phyloP scores from a whole-genome alignment of 1,140 invertebrate species.

The Lysiphlebus fabarum region DNA sequence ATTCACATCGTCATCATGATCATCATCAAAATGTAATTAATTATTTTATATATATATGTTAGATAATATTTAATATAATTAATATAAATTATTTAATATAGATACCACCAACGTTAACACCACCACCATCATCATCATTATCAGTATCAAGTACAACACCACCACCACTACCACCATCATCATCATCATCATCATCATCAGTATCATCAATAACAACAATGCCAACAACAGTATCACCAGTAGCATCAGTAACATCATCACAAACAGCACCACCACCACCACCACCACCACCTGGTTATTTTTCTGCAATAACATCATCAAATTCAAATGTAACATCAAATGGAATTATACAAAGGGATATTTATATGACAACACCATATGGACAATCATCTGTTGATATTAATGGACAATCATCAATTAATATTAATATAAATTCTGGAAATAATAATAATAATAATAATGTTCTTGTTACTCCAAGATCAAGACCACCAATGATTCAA shows the following conservation, averaged over 20 bases:
- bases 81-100: constrained; percentile 4
- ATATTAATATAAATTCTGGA: constrained; percentile 19
- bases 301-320: constrained; percentile 37
- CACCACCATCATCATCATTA: constrained; percentile 17
- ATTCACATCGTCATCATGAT: constrained; percentile 32
- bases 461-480: constrained; percentile 57
- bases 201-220: constrained; percentile 30
- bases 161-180: constrained; percentile 24
- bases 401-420: constrained; percentile 26
- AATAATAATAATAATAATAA: constrained; percentile 50
- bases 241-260: constrained; percentile 26
- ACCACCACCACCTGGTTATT: constrained; percentile 37
- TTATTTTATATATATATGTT: no score
- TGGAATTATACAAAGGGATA: constrained; percentile 38
- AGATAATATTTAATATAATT: no score
- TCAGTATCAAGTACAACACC: constrained; percentile 31
- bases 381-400: constrained; percentile 36
- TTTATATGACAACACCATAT: constrained; percentile 42
- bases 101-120: constrained; percentile 26
- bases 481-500: constrained; percentile 70
- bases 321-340: constrained; percentile 31
- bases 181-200: constrained; percentile 14
- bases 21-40: constrained; percentile 28
- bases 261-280: constrained; percentile 26
- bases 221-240: constrained; percentile 25